Evolutionary conservation across 2,888 invertebrate genomes (phyloP).

Genomic region (Vanessa cardui): DNA sequence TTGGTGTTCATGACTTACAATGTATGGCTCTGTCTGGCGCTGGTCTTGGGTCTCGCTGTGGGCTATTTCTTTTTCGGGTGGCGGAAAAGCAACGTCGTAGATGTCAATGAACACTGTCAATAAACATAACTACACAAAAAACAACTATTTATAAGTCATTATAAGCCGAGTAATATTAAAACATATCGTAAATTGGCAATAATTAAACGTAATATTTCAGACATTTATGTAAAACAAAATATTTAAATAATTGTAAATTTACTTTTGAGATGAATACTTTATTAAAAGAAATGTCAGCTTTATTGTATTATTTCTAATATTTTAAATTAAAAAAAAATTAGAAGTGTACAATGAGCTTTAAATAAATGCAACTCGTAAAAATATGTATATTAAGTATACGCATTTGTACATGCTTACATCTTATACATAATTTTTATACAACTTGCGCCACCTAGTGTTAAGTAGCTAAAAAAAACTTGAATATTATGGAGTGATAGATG

Average conservation of each 20-base stretch:
- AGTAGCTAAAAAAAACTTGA: conserved; percentile 1
- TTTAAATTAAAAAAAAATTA: conserved; percentile 11
- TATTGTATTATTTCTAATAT: not conserved
- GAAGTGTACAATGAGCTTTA: conserved; percentile 7
- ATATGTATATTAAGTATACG: conserved; percentile 11
- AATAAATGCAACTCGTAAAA: conserved; percentile 6
- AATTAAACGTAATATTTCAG: conserved; percentile 1
- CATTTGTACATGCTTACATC: not conserved
- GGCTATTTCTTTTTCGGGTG: conserved; percentile 98
- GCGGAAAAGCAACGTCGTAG: conserved; percentile 94
- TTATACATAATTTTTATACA: not conserved
- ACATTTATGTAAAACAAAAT: not conserved
- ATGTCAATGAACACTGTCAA: conserved; percentile 97
- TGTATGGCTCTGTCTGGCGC: conserved; percentile 94
- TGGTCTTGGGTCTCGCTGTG: conserved; percentile 93
- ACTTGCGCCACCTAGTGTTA: conserved; percentile 14
- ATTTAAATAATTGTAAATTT: not conserved
- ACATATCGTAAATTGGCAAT: conserved; percentile 7
- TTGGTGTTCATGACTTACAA: conserved; percentile 99
- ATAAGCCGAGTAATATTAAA: conserved; percentile 3
- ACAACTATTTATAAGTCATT: not conserved
- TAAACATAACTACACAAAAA: conserved; percentile 60
- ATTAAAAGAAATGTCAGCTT: not conserved
- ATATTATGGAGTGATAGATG: not conserved
- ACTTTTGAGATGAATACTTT: not conserved